These are phyloP conservation scores for Telmatochromis brichardi DNA, from an alignment of 2,113 vertebrate genomes.

Conservation along the genomic window DNA sequence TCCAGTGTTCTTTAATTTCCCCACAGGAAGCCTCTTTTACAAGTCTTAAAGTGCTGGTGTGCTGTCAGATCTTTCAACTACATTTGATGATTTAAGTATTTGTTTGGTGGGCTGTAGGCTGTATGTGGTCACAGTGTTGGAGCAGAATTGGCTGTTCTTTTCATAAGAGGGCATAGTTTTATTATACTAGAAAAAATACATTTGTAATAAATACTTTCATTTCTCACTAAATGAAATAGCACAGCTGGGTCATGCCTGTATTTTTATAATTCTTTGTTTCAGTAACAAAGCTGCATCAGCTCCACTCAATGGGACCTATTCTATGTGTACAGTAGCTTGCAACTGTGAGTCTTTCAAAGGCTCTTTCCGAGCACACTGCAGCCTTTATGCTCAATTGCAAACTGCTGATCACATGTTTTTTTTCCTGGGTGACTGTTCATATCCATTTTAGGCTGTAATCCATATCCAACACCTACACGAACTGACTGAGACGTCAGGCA, in stretches of 20 bases:
- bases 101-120: background rate
- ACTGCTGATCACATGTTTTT: conserved; percentile 23
- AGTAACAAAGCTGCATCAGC: background rate
- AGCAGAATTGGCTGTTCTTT: background rate
- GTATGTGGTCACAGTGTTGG: background rate
- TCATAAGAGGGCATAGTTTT: background rate
- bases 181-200: background rate
- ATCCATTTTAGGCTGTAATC: conserved; percentile 2
- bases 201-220: background rate
- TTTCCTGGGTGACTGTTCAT: background rate
- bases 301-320: background rate
- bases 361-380: background rate
- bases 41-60: background rate
- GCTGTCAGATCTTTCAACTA: background rate
- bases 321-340: background rate
- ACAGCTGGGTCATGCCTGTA: background rate
- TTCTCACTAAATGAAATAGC: background rate
- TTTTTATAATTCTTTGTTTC: background rate
- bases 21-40: background rate
- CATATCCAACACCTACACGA: background rate
- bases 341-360: conserved; percentile 3
- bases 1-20: background rate
- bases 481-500: background rate
- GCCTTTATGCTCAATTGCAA: conserved; percentile 5
- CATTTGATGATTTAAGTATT: background rate